Evolutionary conservation across 2,797 vertebrate genomes (phyloP).

Genomic region (Silurus lanzhouensis): DNA sequence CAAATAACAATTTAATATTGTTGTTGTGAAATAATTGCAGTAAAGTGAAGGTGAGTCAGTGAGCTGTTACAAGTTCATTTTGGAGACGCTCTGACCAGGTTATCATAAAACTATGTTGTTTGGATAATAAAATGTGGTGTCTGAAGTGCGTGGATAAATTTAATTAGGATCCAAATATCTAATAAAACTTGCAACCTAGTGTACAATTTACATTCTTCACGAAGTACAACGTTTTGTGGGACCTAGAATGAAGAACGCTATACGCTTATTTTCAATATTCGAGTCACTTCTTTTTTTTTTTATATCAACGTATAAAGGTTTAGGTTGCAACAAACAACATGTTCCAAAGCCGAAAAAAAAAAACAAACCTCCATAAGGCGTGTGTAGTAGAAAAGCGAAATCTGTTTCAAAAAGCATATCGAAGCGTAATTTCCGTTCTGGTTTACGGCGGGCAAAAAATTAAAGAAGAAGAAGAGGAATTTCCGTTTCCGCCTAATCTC

Average conservation of each 20-base stretch:
- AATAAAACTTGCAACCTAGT: not conserved
- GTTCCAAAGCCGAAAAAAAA: not conserved
- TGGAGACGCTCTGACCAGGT: too few species aligned
- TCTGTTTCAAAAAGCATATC: not conserved
- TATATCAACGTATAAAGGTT: not conserved
- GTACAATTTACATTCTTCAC: not conserved
- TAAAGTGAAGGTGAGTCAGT: too few species aligned
- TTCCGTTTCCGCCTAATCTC: conserved; percentile 38
- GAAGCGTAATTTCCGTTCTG: conserved; percentile 18
- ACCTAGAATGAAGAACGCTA: not conserved
- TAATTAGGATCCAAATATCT: not conserved
- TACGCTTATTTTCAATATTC: not conserved
- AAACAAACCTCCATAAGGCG: too few species aligned
- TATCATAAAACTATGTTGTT: too few species aligned
- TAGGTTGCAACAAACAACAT: not conserved
- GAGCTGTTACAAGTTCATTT: too few species aligned
- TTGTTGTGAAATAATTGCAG: too few species aligned
- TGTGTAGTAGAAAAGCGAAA: not conserved
- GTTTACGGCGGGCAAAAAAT: too few species aligned
- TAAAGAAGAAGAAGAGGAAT: too few species aligned
- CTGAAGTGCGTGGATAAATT: not conserved
- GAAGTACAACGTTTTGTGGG: not conserved
- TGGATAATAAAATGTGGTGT: too few species aligned
- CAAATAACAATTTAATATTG: too few species aligned
- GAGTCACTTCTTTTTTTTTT: not conserved